A percentile compares a stretch with the other conserved stretches of the same genome.
Conservation (phyloP, 2,113 vertebrate species). For the Meles meles region DNA sequence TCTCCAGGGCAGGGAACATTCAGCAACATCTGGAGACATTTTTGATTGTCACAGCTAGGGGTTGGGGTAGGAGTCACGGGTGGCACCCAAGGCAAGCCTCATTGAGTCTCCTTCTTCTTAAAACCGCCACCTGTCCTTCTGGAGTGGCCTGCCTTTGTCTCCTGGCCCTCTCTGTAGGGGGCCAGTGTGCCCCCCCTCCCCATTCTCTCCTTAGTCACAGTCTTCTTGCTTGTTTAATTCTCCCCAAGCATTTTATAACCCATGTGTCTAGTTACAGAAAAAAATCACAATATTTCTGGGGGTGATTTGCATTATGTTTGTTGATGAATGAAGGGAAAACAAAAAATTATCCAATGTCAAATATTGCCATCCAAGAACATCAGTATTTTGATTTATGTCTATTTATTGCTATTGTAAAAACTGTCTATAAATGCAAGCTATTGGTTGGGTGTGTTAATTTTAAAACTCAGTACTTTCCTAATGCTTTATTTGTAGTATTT, state of each 20-base stretch:
- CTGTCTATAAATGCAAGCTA: neutral
- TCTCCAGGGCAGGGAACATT: neutral
- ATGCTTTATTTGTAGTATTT: neutral
- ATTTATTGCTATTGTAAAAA: neutral
- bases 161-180: neutral
- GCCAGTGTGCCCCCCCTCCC: too few species aligned
- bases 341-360: neutral
- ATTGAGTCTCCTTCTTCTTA: neutral
- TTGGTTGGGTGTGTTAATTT: neutral
- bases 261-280: neutral
- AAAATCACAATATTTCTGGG: neutral
- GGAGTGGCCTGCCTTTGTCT: neutral
- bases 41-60: neutral
- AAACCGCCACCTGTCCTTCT: neutral
- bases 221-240: neutral
- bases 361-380: neutral
- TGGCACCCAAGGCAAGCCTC: too few species aligned
- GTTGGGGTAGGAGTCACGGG: rapidly evolving
- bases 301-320: neutral
- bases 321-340: neutral
- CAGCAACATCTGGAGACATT: neutral
- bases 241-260: neutral
- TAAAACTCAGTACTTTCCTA: neutral
- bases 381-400: neutral
- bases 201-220: neutral